Base-by-base conservation (phyloP, 2,113 vertebrate genomes). In the Melanerpes formicivorus region DNA sequence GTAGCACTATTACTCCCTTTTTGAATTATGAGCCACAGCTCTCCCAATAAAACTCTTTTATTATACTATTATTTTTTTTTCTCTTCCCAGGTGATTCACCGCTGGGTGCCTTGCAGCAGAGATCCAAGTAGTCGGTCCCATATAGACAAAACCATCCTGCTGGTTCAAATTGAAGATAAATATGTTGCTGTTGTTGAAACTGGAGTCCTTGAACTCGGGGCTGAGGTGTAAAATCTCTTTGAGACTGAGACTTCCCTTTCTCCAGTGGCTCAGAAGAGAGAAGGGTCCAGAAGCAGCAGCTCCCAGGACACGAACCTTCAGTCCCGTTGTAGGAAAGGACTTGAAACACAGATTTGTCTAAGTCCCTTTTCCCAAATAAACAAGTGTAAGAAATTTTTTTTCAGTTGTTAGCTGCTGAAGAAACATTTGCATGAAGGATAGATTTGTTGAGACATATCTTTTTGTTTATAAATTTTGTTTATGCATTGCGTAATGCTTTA, bases 51-150 rank as follows among this genome's bases (percentile, higher is more conserved):
- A 84, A 60, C n/a, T 95, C 6, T 67, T 86, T 87, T 42, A 22
- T 74, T 80, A 5, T 10, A n/a, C 27, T 23, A 80, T 22, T 55
- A n/a, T n/a, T 85, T 87, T 48, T 72, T 32, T 76, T 52, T 11
- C 55, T 29, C 11, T 1, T 54, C 18, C 27, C 81, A 99, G 99
- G 99, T 99, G 98, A 99, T 99, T 99, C 99, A 99, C 99, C 99
- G 99, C 96, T 99, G 99, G 99, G 98, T 99, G 98, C 99, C 99
- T 99, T 99, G 99, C 98, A 99, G 99, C 98, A 98, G 99, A 97
- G 99, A 99, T 96, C 98, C 98, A 96, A 98, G 98, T 96, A 98
- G 97, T 96, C 98, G 99, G 93, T 99, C 99, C 97, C 99, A 99
- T 96, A 99, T 99, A 95, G 99, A 99, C 97, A 99, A 99, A 97